A percentile compares a stretch with the other conserved stretches of the same genome.
phyloP scores from a whole-genome alignment of 2,797 vertebrate genomes.

The Spondyliosoma cantharus region DNA sequence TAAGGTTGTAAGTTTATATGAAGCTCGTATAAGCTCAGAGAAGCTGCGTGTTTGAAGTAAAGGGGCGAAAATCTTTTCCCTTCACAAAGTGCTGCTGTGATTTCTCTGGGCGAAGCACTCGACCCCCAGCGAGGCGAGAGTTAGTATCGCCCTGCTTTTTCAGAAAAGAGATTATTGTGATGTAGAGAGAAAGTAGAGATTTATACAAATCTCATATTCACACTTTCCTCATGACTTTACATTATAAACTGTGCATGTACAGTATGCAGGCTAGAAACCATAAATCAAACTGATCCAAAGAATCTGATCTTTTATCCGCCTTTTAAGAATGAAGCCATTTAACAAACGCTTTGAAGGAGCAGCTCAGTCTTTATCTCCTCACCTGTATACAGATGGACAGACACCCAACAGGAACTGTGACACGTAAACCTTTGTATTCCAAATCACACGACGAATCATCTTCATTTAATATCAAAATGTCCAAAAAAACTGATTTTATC shows the following conservation, averaged over 20 bases:
- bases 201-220: conserved; percentile 26
- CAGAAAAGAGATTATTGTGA: not conserved
- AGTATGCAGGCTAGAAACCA: conserved; percentile 7
- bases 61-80: conserved; percentile 22
- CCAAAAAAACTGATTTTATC: too few species aligned
- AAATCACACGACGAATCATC: too few species aligned
- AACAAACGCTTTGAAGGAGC: not conserved
- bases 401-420: too few species aligned
- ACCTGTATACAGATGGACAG: too few species aligned
- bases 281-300: too few species aligned
- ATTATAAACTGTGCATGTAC: conserved; percentile 31
- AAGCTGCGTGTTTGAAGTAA: conserved; percentile 46
- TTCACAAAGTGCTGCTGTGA: conserved; percentile 28
- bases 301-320: conserved; percentile 15
- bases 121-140: conserved; percentile 23
- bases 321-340: conserved; percentile 25
- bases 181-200: conserved; percentile 3
- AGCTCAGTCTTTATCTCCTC: too few species aligned
- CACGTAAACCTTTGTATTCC: too few species aligned
- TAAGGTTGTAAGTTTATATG: conserved; percentile 47
- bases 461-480: too few species aligned
- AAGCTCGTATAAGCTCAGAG: conserved; percentile 44
- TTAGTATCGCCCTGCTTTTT: not conserved
- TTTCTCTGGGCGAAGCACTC: conserved; percentile 17
- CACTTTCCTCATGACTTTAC: conserved; percentile 9